phyloP scores from a whole-genome alignment of 1,140 invertebrate species.

The Drosophila dunni region DNA sequence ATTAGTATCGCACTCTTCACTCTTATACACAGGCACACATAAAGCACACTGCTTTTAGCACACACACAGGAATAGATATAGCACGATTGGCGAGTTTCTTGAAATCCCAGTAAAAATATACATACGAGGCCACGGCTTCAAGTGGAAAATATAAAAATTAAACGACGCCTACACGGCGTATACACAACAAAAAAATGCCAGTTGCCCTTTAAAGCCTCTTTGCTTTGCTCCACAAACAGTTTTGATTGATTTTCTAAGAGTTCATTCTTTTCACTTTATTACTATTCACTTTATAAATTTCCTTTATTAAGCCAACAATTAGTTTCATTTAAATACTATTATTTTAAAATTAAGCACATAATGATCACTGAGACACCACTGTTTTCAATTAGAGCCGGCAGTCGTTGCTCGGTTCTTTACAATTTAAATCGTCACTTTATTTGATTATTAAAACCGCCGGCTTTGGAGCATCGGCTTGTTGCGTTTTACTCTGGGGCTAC shows the following conservation, averaged over 20 bases:
- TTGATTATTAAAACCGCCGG: slow-evolving; percentile 27
- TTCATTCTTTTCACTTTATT: not conserved
- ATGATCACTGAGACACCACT: slow-evolving; percentile 8
- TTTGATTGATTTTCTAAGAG: slow-evolving; percentile 38
- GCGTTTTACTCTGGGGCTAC: slow-evolving; percentile 78
- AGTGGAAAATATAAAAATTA: slow-evolving; percentile 42
- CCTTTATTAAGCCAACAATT: not conserved
- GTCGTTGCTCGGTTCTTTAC: slow-evolving; percentile 12
- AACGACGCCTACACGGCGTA: slow-evolving; percentile 43
- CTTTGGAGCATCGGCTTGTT: slow-evolving; percentile 50
- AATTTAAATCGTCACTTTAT: slow-evolving; percentile 16
- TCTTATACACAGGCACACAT: not conserved
- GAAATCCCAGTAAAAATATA: slow-evolving; percentile 54
- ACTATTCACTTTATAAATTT: slow-evolving; percentile 1
- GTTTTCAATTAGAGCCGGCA: slow-evolving; percentile 36
- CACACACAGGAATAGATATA: slow-evolving; percentile 8
- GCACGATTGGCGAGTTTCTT: slow-evolving; percentile 39
- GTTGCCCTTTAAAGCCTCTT: slow-evolving; percentile 26
- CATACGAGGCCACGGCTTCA: slow-evolving; percentile 31
- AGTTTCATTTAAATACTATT: slow-evolving; percentile 13
- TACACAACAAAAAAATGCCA: slow-evolving; percentile 25
- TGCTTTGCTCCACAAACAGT: slow-evolving; percentile 6
- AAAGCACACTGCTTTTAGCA: not conserved
- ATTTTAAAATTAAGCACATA: not conserved
- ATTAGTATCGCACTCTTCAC: slow-evolving; percentile 10